Conservation (phyloP, 2,888 invertebrate species). For the Xanthia icteritia region DNA sequence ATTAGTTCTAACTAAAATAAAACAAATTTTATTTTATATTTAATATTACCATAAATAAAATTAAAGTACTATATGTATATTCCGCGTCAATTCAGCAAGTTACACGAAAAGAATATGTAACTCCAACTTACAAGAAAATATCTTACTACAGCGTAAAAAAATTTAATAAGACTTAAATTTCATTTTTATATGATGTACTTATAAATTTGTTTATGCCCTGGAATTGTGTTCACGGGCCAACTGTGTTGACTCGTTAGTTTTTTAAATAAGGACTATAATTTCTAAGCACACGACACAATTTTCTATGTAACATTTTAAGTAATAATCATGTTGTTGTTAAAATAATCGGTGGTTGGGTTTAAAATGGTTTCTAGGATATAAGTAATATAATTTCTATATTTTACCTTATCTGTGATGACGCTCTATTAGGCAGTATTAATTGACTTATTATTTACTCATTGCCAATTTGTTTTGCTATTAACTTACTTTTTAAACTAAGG, state of each 20-base stretch:
- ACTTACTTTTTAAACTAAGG: not conserved
- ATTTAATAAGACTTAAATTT: too few species aligned
- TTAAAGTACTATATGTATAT: too few species aligned
- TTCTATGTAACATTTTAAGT: not conserved
- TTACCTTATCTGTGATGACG: slow-evolving; percentile 9
- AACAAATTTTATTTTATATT: too few species aligned
- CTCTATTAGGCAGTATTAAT: not conserved
- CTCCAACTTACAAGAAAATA: too few species aligned
- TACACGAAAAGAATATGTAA: too few species aligned
- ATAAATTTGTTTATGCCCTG: not conserved
- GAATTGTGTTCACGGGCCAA: not conserved
- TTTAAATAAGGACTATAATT: not conserved
- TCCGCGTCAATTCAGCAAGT: too few species aligned
- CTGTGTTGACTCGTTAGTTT: not conserved
- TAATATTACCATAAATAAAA: too few species aligned
- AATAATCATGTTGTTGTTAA: not conserved
- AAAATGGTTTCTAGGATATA: not conserved
- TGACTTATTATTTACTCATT: slow-evolving; percentile 10
- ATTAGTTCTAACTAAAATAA: too few species aligned
- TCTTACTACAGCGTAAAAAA: too few species aligned
- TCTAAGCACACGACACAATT: not conserved
- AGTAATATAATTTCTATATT: slow-evolving; percentile 1
- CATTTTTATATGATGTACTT: not conserved
- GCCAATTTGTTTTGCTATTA: not conserved
- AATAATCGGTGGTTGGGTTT: slow-evolving; percentile 14